Conservation (phyloP, 2,888 invertebrate genomes). For the Uloborus plumipes region DNA sequence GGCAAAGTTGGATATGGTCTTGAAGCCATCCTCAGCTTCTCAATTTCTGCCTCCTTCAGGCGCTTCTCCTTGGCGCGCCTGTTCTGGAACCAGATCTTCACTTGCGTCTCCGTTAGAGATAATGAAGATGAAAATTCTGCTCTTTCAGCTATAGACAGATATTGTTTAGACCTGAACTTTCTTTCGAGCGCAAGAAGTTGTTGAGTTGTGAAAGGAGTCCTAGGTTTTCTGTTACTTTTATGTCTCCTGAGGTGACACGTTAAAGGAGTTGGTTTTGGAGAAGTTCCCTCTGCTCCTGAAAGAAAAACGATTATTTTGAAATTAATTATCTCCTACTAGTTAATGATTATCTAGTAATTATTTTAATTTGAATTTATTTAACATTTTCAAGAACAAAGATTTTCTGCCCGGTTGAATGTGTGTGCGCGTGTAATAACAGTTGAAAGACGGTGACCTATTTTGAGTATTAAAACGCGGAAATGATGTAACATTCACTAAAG, state of each 20-base stretch:
- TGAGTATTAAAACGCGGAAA: too few relatives aligned
- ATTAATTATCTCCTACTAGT: neutral
- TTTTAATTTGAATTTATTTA: conserved; percentile 10
- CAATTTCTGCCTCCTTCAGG: conserved; percentile 94
- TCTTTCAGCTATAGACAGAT: conserved; percentile 92
- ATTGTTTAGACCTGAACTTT: conserved; percentile 94
- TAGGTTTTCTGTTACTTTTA: conserved; percentile 94
- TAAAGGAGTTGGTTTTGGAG: conserved; percentile 60
- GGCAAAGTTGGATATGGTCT: conserved; percentile 70
- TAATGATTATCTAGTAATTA: conserved; percentile 4
- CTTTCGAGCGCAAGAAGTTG: conserved; percentile 91
- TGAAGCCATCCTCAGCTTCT: conserved; percentile 88
- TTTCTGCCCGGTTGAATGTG: too few relatives aligned
- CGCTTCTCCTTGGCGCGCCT: conserved; percentile 94
- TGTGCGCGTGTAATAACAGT: too few relatives aligned
- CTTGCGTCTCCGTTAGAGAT: conserved; percentile 93
- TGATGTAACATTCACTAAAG: too few relatives aligned
- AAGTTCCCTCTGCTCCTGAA: conserved; percentile 49
- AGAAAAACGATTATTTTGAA: neutral
- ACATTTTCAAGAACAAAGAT: too few relatives aligned
- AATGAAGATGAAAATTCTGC: conserved; percentile 93
- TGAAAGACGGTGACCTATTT: too few relatives aligned
- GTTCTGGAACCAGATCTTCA: conserved; percentile 79
- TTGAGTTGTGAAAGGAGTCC: conserved; percentile 95
- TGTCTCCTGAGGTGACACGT: conserved; percentile 83